A percentile compares a stretch with the other conserved stretches of the same genome.
phyloP scores from a whole-genome alignment of 2,113 vertebrate species.

The Podilymbus podiceps region DNA sequence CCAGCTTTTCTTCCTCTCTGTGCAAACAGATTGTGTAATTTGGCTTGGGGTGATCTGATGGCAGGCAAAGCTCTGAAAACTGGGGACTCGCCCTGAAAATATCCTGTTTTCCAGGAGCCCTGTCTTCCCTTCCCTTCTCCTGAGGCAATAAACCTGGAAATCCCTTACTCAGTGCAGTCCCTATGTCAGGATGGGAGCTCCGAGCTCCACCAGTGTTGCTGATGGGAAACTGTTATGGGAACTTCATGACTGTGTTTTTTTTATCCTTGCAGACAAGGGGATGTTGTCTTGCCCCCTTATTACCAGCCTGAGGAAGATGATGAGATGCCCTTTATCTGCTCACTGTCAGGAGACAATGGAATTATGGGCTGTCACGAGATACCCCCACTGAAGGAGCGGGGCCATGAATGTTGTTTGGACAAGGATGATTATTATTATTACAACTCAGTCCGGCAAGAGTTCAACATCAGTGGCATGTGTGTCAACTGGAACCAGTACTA shows the following conservation, averaged over 20 bases:
- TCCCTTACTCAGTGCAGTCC: not conserved
- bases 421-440: conserved; percentile 89
- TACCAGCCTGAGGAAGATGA: conserved; percentile 93
- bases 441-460: conserved; percentile 81
- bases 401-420: conserved; percentile 89
- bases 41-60: not conserved
- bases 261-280: conserved; percentile 78
- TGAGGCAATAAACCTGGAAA: not conserved
- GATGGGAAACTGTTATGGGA: not conserved
- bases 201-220: not conserved
- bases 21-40: not conserved
- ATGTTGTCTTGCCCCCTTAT: conserved; percentile 87
- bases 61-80: not conserved
- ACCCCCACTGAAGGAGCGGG: conserved; percentile 86
- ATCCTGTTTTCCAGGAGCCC: not conserved
- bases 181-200: not conserved
- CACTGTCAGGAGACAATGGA: conserved; percentile 92
- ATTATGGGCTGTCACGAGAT: conserved; percentile 96
- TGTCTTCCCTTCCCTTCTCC: not conserved
- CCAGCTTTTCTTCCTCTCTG: not conserved
- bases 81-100: not conserved
- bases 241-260: not conserved
- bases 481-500: conserved; percentile 99
- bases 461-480: conserved; percentile 84
- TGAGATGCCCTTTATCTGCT: conserved; percentile 97